Base-by-base conservation (phyloP, 2,113 vertebrate genomes). In the Perognathus longimembris region DNA sequence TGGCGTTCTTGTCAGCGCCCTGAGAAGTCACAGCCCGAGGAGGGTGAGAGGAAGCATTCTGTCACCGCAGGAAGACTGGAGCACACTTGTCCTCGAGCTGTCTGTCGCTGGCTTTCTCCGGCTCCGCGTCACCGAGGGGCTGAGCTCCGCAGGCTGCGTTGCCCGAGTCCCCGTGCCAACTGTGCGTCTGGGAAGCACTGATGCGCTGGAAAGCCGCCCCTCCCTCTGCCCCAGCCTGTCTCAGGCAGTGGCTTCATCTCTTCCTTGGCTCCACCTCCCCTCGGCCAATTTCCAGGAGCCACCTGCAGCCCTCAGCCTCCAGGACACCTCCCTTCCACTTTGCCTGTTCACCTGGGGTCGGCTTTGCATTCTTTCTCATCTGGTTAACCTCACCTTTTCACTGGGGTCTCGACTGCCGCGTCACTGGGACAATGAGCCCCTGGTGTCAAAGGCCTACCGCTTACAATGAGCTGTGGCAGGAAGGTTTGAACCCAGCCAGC, bases 101-200 rank as follows among this genome's bases (percentile, higher is more conserved):
- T 7, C 34, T 21, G 30, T 38, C 63, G 36, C 67, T 0, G 0
- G 10, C 54, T 69, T 6, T 22, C 32, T 28, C 26, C 26, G 0
- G 0, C 36, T 74, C 64, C 34, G 6, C 0, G 1, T 45, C 45
- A 26, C 6, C 0, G 1, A 26, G 64, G 1, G 6, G 38, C 30
- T 28, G 34, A 24, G 22, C 15, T 61, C 22, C 7, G 3, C 3
- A 9, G 59, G 30, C n/a, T 30, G 24, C 38, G 1, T 32, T 57
- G 57, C 76, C 50, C 12, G 32, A 69, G 32, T 26, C 21, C 36
- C 61, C 11, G 57, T 5, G 22, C 28, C 64, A 73, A 17, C 28
- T 22, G 61, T n/a, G 66, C 63, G 34, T 36, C 7, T 1, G 0
- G 34, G 42, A 59, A 66, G 38, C 38, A 36, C 0, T 6, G 57